phyloP scores from a whole-genome alignment of 1,140 invertebrate species.

The Rhyacophila brunnea region DNA sequence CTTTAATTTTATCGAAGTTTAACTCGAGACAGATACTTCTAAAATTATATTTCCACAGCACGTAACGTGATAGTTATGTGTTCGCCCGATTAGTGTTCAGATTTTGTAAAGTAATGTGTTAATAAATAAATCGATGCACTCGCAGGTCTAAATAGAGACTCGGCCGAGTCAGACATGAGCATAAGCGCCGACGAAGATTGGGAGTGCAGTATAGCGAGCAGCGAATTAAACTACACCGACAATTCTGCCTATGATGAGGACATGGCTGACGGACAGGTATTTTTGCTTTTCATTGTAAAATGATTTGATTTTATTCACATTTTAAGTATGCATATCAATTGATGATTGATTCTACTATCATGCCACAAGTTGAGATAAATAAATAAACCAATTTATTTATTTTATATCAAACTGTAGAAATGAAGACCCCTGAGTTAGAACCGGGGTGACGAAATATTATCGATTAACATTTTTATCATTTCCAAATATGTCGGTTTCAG shows the following conservation, averaged over 20 bases:
- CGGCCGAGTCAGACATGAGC: conserved; percentile 5
- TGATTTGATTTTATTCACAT: too few species aligned
- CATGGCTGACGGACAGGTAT: neutral
- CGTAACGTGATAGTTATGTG: neutral
- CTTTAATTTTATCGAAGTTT: too few species aligned
- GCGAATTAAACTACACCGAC: conserved; percentile 14
- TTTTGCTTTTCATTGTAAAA: too few species aligned
- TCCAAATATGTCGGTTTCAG: too few species aligned
- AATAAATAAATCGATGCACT: neutral
- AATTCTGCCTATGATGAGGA: conserved; percentile 9
- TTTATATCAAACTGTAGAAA: too few species aligned
- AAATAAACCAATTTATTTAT: too few species aligned
- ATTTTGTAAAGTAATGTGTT: neutral
- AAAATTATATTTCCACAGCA: neutral
- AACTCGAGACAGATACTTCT: neutral
- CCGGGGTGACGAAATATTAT: too few species aligned
- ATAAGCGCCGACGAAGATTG: conserved; percentile 8
- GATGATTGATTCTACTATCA: too few species aligned
- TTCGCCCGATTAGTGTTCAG: neutral
- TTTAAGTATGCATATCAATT: too few species aligned
- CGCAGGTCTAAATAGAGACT: neutral
- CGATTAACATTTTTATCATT: too few species aligned
- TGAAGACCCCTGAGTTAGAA: too few species aligned
- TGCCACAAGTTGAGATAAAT: too few species aligned
- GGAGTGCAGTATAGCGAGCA: conserved; percentile 13